Evolutionary conservation across 2,888 invertebrate species (phyloP), one percentile per base, ranked within the genome.

Genomic region (Scrobipalpa costella): DNA sequence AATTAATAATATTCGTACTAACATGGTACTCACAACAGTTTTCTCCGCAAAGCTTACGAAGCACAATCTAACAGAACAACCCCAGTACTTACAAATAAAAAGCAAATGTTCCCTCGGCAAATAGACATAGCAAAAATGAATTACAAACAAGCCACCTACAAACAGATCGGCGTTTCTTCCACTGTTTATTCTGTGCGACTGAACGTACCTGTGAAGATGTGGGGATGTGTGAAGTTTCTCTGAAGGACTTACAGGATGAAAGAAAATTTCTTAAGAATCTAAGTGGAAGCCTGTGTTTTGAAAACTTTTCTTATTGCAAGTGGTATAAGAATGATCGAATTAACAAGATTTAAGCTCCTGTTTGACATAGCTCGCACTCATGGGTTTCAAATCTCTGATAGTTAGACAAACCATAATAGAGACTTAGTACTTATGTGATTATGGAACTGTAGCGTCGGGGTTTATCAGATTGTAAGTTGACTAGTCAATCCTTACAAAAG

Each of bases 111-210:
- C 19, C 19, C 21, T 50, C 11, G 19, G 13, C 55, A 55, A 55
- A 55, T 55, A 33, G 55, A 33, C 33, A 55, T 55, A 55, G 55
- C 33, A 55, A 55, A 55, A 55, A 55, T 55, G 33, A 55, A 55
- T 55, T 8, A 11, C 55, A 55, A 55, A 55, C 21, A 55, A 27
- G 55, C 33, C n/a, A 27, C 55, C 55, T 55, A 7, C 15, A 55
- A 55, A 55, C 55, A 21, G 50, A 21, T 52, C 27, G 19, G 0
- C 27, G 19, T 9, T 52, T 19, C 17, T 52, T 7, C 27, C 40
- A 40, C 40, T 40, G 40, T 40, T 40, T 40, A 40, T 40, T 40
- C 40, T 40, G 40, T 13, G 11, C 40, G 40, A 40, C 40, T 40
- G 40, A n/a, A n/a, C n/a, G n/a, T 40, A 40, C 36, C 13, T 40